Evolutionary conservation across 2,797 vertebrate species (phyloP).

Genomic region (Avahi laniger): DNA sequence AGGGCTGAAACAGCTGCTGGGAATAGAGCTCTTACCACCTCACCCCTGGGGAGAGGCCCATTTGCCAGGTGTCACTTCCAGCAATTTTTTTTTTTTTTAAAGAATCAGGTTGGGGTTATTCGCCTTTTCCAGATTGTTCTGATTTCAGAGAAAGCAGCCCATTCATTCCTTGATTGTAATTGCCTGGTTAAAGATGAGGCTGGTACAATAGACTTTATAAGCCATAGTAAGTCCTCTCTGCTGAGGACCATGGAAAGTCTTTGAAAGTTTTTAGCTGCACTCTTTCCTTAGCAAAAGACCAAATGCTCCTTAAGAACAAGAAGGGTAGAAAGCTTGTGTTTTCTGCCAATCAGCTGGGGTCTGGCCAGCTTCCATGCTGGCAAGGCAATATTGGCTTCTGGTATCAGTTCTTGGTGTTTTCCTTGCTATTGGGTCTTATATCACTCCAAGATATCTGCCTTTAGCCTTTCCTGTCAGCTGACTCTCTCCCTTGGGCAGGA

Average conservation of each 20-base stretch:
- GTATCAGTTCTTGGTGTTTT: neutral
- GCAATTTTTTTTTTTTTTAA: neutral
- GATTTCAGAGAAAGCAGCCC: neutral
- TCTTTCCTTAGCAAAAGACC: neutral
- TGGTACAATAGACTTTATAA: neutral
- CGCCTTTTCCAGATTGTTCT: constrained; percentile 34
- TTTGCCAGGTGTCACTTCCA: neutral
- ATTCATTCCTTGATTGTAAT: neutral
- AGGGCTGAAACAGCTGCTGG: neutral
- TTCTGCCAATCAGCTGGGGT: neutral
- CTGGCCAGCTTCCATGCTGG: neutral
- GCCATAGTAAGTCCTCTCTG: neutral
- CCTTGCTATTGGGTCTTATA: neutral
- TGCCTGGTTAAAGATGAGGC: neutral
- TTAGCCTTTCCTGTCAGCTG: neutral
- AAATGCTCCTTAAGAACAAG: neutral
- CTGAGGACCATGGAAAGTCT: neutral
- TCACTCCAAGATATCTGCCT: neutral
- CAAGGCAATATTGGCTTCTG: neutral
- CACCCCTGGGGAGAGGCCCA: neutral
- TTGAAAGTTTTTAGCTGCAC: neutral
- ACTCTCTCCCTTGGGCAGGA: neutral
- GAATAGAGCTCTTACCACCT: neutral
- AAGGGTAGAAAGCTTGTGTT: neutral
- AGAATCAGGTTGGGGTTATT: neutral